phyloP scores from a whole-genome alignment of 1,140 invertebrate genomes.

The Wiebesia pumilae region DNA sequence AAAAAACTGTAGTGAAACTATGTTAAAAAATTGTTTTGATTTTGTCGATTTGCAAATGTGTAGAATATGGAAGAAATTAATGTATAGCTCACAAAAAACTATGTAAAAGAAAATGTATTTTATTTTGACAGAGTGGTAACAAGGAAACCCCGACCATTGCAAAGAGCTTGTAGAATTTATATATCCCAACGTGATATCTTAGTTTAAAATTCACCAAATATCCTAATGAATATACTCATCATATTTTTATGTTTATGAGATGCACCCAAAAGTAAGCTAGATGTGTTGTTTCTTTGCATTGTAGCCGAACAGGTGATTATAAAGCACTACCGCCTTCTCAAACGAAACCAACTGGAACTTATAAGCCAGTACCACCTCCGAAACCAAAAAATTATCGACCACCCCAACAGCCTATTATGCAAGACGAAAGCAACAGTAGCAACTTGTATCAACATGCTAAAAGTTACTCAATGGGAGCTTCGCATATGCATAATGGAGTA shows the following conservation, averaged over 20 bases:
- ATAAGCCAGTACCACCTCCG: conserved; percentile 92
- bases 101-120: background rate
- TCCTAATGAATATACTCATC: background rate
- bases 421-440: conserved; percentile 67
- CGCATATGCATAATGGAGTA: conserved; percentile 76
- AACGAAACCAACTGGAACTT: conserved; percentile 76
- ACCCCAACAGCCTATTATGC: conserved; percentile 74
- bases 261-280: conserved; percentile 60
- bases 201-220: conserved; percentile 59
- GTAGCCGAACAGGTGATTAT: conserved; percentile 70
- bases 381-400: conserved; percentile 93
- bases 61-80: background rate
- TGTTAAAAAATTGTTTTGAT: no score
- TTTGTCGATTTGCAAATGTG: background rate
- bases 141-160: conserved; percentile 64
- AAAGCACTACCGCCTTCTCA: conserved; percentile 66
- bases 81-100: background rate
- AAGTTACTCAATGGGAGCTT: conserved; percentile 73
- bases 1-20: no score
- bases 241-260: conserved; percentile 34
- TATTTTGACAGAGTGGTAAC: conserved; percentile 59
- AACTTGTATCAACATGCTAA: conserved; percentile 73
- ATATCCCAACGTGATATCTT: conserved; percentile 69
- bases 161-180: conserved; percentile 69
- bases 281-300: conserved; percentile 60